Conservation (phyloP, 2,113 vertebrate species). For the Nycticebus coucang region DNA sequence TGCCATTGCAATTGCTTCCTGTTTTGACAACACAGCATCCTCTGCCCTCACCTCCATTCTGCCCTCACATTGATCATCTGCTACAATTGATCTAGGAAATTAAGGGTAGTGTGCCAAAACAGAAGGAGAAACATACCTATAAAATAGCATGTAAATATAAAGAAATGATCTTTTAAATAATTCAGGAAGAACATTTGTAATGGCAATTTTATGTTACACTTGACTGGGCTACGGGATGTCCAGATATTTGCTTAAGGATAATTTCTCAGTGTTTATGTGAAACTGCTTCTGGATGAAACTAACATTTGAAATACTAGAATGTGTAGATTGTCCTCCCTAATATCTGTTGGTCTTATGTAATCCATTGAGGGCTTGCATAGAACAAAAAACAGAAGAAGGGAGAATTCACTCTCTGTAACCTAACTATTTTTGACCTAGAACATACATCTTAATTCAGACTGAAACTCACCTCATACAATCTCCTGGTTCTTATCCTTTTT, state of each 20-base stretch:
- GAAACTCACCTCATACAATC: background rate
- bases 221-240: background rate
- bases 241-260: background rate
- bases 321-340: background rate
- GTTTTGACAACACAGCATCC: background rate
- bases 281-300: background rate
- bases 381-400: background rate
- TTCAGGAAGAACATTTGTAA: background rate
- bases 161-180: background rate
- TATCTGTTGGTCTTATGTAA: background rate
- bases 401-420: background rate
- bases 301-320: background rate
- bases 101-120: background rate
- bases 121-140: background rate
- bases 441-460: background rate
- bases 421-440: background rate
- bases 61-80: background rate
- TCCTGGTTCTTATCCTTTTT: background rate
- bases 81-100: background rate
- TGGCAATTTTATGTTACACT: background rate
- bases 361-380: background rate
- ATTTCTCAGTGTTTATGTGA: background rate
- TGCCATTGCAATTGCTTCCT: background rate
- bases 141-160: background rate
- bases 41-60: background rate